Conservation (phyloP, 2,888 invertebrate species). For the Furcula furcula region DNA sequence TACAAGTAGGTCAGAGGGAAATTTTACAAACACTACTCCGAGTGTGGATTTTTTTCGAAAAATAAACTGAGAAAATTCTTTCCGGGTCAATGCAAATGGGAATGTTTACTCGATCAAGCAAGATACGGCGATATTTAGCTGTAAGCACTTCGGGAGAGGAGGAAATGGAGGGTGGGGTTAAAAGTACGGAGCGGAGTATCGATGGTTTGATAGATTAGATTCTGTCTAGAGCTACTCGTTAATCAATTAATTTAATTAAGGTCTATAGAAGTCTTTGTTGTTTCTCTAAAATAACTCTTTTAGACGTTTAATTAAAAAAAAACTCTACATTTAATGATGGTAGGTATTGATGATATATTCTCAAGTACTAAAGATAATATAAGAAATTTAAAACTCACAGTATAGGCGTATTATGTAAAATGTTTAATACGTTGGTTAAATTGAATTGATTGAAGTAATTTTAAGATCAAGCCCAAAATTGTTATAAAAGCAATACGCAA, state of each 20-base stretch:
- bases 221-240: not conserved
- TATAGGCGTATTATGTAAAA: no score
- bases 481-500: no score
- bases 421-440: no score
- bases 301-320: no score
- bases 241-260: constrained; percentile 1
- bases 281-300: no score
- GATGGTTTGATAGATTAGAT: constrained; percentile 6
- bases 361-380: no score
- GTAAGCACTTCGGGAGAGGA: constrained; percentile 24
- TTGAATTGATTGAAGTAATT: no score
- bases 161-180: constrained; percentile 19
- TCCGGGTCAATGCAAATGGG: constrained; percentile 74
- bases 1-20: constrained; percentile 80
- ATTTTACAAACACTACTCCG: constrained; percentile 78
- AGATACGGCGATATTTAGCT: constrained; percentile 36
- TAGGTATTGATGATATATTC: no score
- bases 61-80: constrained; percentile 64
- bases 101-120: constrained; percentile 56
- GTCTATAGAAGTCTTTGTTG: not conserved
- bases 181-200: constrained; percentile 11
- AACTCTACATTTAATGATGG: no score
- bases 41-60: constrained; percentile 66
- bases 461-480: no score
- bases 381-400: no score